Percentiles rank a stretch among this genome's conserved stretches.
phyloP scores from a whole-genome alignment of 2,113 vertebrate genomes.

The Antechinus stuartii region DNA sequence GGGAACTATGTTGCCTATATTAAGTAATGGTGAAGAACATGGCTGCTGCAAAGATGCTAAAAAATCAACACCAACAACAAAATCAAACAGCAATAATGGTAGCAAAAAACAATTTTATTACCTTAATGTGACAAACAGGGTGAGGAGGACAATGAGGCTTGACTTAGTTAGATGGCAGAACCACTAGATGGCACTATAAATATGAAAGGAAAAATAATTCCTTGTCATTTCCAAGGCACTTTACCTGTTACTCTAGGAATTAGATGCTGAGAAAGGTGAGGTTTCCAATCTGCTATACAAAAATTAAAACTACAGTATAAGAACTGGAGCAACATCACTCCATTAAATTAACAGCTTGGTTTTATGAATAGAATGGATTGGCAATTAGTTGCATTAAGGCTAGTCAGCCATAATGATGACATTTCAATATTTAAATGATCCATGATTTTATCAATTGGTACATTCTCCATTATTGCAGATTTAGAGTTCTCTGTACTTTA shows the following conservation, averaged over 20 bases:
- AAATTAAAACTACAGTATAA: rapidly evolving
- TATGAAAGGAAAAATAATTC: neutral
- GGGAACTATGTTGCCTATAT: neutral
- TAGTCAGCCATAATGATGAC: neutral
- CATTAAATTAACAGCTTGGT: neutral
- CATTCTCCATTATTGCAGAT: neutral
- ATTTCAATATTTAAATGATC: neutral
- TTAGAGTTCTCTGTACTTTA: neutral
- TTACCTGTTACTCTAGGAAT: neutral
- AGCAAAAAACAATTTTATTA: neutral
- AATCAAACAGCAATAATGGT: no score
- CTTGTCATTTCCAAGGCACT: neutral
- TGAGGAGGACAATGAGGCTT: neutral
- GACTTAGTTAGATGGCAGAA: neutral
- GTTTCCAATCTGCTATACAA: neutral
- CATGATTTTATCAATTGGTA: neutral
- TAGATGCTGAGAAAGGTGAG: neutral
- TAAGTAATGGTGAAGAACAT: neutral
- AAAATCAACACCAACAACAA: neutral
- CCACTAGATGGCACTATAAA: slow-evolving; percentile 54
- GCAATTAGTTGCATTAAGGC: neutral
- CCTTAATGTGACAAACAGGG: rapidly evolving
- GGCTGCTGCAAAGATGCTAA: neutral
- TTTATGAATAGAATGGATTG: neutral
- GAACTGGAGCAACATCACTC: neutral